These are phyloP conservation scores for Catonia carolina DNA, from an alignment of 2,888 invertebrate species.

Conservation along the genomic window DNA sequence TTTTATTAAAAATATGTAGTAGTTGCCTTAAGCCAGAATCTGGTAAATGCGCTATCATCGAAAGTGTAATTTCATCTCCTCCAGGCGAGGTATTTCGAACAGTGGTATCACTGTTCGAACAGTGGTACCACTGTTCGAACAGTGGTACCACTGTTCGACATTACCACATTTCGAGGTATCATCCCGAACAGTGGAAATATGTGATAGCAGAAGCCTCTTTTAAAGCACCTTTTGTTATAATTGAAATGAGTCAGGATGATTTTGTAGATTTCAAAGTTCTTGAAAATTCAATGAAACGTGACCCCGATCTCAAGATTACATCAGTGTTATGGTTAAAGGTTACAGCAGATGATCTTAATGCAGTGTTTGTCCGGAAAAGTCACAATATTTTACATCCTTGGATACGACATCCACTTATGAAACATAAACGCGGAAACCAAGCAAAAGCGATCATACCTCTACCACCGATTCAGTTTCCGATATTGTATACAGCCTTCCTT, in stretches of 20 bases:
- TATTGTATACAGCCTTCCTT: conserved; percentile 5
- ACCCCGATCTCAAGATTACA: conserved; percentile 30
- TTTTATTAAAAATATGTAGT: no score
- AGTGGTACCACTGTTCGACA: no score
- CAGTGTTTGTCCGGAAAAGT: conserved; percentile 5
- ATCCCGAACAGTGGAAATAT: conserved; percentile 28
- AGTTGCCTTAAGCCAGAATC: no score
- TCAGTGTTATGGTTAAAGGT: conserved; percentile 30
- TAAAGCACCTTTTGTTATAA: conserved; percentile 17
- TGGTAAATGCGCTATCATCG: no score
- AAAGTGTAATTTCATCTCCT: no score
- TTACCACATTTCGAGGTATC: no score
- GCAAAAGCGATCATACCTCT: conserved; percentile 6
- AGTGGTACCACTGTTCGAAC: no score
- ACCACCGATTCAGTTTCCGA: conserved; percentile 5
- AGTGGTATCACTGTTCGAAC: no score
- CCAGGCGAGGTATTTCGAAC: no score
- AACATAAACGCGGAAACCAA: conserved; percentile 8
- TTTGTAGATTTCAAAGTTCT: conserved; percentile 27
- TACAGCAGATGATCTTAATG: conserved; percentile 24
- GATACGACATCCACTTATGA: conserved; percentile 7
- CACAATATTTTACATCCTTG: conserved; percentile 18
- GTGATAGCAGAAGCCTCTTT: conserved; percentile 27
- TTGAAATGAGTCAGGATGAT: conserved; percentile 17
- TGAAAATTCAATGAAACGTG: conserved; percentile 13